phyloP scores from a whole-genome alignment of 2,888 invertebrate genomes.

The Caenorhabditis sp. region DNA sequence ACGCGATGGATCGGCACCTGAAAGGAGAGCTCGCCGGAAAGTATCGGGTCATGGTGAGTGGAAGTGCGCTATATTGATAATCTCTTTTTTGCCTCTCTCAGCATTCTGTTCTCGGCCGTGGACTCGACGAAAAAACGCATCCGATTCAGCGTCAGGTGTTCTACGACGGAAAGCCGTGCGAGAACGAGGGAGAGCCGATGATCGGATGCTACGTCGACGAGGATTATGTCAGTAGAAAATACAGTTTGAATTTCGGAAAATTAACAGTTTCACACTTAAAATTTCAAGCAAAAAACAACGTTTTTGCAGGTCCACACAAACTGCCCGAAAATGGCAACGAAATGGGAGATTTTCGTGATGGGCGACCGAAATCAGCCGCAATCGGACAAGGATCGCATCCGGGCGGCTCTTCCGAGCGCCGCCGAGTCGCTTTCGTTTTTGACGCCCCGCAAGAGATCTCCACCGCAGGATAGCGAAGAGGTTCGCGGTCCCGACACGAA shows the following conservation, averaged over 20 bases:
- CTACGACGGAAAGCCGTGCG: constrained; percentile 26
- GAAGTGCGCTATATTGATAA: background rate
- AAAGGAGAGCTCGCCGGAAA: background rate
- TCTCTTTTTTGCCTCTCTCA: background rate
- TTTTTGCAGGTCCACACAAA: constrained; percentile 21
- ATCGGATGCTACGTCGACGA: constrained; percentile 29
- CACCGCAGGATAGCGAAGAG: background rate
- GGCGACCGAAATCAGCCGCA: too few relatives aligned
- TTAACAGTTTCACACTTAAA: too few relatives aligned
- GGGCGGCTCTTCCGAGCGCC: constrained; percentile 6
- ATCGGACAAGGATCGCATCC: background rate
- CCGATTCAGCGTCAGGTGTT: constrained; percentile 44
- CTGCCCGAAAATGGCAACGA: constrained; percentile 31
- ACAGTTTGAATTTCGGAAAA: background rate
- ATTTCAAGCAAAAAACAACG: background rate
- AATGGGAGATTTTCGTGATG: constrained; percentile 52
- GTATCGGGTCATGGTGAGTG: constrained; percentile 27
- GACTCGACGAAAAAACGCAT: constrained; percentile 40
- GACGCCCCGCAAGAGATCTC: constrained; percentile 35
- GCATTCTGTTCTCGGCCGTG: constrained; percentile 27
- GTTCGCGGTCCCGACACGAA: too few relatives aligned
- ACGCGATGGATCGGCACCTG: constrained; percentile 11
- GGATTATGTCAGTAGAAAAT: constrained; percentile 10
- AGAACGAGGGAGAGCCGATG: constrained; percentile 11
- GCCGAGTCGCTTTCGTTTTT: constrained; percentile 12